These are phyloP conservation scores for Physella acuta DNA, from an alignment of 1,140 invertebrate genomes.

Conservation along the genomic window DNA sequence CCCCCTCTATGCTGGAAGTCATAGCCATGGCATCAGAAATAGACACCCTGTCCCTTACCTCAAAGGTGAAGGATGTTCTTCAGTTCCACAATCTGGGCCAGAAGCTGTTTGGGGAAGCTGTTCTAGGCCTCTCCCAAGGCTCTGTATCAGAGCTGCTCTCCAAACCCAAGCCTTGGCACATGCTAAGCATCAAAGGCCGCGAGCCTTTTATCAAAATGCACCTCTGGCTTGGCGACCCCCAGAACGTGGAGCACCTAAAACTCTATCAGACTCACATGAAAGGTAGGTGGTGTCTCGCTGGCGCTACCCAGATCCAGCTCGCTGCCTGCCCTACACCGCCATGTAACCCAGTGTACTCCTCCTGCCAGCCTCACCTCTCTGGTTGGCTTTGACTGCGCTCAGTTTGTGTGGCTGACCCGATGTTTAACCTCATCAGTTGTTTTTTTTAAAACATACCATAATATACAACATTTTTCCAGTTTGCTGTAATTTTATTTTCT, in stretches of 20 bases:
- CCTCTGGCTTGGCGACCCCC: conserved; percentile 90
- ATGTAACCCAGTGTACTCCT: conserved; percentile 13
- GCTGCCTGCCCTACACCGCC: conserved; percentile 6
- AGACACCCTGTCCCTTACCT: conserved; percentile 94
- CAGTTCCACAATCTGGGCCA: conserved; percentile 97
- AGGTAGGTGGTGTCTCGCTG: conserved; percentile 44
- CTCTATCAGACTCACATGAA: conserved; percentile 58
- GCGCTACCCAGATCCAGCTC: conserved; percentile 16
- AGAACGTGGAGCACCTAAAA: conserved; percentile 81
- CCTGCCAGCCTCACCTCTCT: not conserved
- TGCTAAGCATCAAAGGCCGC: conserved; percentile 96
- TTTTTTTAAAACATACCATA: too few species aligned
- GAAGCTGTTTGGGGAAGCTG: conserved; percentile 96
- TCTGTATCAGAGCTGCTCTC: conserved; percentile 95
- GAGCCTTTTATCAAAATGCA: conserved; percentile 99
- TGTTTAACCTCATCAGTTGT: too few species aligned
- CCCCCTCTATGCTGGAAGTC: conserved; percentile 72
- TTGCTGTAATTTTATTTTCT: too few species aligned
- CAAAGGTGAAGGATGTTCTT: conserved; percentile 94
- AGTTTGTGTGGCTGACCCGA: not conserved
- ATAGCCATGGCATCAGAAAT: conserved; percentile 93
- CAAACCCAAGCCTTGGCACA: conserved; percentile 98
- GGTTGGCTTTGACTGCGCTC: not conserved
- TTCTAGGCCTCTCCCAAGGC: conserved; percentile 92
- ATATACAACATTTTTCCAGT: too few species aligned